A percentile compares a stretch with the other conserved stretches of the same genome.
Conservation (phyloP, 2,797 vertebrate genomes). For the Mallotus villosus region DNA sequence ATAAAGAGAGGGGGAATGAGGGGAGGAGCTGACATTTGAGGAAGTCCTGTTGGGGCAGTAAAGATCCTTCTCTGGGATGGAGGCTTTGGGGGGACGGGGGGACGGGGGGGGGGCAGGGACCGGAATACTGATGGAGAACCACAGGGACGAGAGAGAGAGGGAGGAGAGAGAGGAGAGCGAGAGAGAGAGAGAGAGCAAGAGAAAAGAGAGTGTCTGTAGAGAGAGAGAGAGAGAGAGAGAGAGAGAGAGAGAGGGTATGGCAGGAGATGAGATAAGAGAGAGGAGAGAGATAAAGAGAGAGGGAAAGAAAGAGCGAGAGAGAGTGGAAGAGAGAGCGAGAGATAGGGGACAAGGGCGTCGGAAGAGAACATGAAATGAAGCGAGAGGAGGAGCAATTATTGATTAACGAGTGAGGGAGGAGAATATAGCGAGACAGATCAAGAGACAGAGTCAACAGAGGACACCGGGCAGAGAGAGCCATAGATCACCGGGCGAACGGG, state of each 20-base stretch:
- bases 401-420: slow-evolving; percentile 18
- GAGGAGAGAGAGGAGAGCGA: slow-evolving; percentile 40
- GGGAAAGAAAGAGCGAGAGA: slow-evolving; percentile 4
- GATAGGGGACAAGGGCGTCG: slow-evolving; percentile 9
- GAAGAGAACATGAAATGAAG: background rate
- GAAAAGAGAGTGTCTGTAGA: too few relatives aligned
- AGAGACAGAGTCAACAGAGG: background rate
- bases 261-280: too few relatives aligned
- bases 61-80: slow-evolving; percentile 61
- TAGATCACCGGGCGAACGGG: background rate
- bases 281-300: background rate
- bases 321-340: slow-evolving; percentile 3
- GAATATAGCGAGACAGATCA: slow-evolving; percentile 15
- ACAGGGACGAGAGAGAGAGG: slow-evolving; percentile 25
- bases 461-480: background rate
- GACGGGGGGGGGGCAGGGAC: slow-evolving; percentile 4
- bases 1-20: slow-evolving; percentile 55
- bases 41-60: slow-evolving; percentile 68
- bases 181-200: background rate
- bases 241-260: background rate
- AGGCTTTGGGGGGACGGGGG: slow-evolving; percentile 37
- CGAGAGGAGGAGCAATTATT: slow-evolving; percentile 3
- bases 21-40: slow-evolving; percentile 68
- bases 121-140: too few relatives aligned
- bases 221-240: slow-evolving; percentile 18